These are phyloP conservation scores for Notodonta dromedarius DNA, from an alignment of 2,888 invertebrate genomes.

Conservation along the genomic window DNA sequence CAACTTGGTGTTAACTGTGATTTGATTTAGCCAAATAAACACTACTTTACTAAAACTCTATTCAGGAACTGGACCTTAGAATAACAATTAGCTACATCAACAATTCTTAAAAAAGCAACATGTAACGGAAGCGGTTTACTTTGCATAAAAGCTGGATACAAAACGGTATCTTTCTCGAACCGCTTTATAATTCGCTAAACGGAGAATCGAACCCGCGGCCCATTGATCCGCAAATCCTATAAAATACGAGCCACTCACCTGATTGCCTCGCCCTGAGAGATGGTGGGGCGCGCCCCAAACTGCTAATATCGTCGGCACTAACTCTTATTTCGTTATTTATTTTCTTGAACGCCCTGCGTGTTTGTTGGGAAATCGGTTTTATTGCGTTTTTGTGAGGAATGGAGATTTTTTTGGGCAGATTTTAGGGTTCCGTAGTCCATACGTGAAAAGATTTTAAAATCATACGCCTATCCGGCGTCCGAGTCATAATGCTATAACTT, in stretches of 20 bases:
- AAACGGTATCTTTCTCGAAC: conserved; percentile 6
- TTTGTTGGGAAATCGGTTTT: conserved; percentile 17
- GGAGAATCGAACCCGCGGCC: conserved; percentile 34
- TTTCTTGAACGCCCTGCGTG: conserved; percentile 16
- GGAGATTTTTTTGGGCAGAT: background rate
- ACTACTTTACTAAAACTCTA: background rate
- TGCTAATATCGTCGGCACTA: conserved; percentile 24
- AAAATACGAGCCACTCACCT: conserved; percentile 63
- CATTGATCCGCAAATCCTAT: conserved; percentile 44
- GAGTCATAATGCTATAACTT: no score
- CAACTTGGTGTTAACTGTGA: no score
- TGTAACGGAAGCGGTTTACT: background rate
- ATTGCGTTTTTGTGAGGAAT: background rate
- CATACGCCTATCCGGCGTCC: no score
- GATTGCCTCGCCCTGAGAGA: conserved; percentile 52
- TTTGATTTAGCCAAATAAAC: background rate
- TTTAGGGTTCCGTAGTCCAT: no score
- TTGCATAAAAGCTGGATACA: conserved; percentile 9
- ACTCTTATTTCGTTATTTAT: conserved; percentile 43
- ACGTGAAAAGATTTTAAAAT: no score
- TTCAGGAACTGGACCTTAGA: no score
- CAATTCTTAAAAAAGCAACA: background rate
- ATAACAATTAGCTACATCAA: background rate
- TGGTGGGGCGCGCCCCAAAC: conserved; percentile 28
- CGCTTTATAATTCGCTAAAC: conserved; percentile 40